phyloP scores from a whole-genome alignment of 2,113 vertebrate species.

The Dasyprocta punctata region DNA sequence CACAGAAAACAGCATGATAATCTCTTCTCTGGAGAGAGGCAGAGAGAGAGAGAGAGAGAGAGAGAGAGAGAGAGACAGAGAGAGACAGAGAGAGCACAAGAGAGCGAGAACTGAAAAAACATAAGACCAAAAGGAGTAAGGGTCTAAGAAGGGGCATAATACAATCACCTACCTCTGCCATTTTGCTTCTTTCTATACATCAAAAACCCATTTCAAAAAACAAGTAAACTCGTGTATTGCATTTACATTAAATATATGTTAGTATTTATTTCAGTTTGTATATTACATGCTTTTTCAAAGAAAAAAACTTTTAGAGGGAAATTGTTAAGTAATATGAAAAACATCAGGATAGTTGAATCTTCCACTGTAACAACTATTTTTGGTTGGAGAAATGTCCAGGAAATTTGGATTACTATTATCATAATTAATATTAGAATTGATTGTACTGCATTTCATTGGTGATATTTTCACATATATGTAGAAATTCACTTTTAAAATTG shows the following conservation, averaged over 20 bases:
- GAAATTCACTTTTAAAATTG: neutral
- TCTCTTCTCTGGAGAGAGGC: neutral
- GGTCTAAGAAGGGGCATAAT: neutral
- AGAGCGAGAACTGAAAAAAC: neutral
- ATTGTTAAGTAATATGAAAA: neutral
- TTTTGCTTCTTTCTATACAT: neutral
- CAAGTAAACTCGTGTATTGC: neutral
- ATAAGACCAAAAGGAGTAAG: neutral
- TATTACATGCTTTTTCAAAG: neutral
- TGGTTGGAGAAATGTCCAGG: neutral
- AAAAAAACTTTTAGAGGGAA: neutral
- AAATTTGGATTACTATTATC: neutral
- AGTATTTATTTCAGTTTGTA: neutral
- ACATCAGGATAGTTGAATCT: neutral
- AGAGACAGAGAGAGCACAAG: neutral
- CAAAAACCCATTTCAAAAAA: neutral
- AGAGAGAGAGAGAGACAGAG: neutral
- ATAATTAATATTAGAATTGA: neutral
- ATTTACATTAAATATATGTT: neutral
- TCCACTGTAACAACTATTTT: neutral
- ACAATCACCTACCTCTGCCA: neutral
- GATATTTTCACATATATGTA: neutral
- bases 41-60: neutral
- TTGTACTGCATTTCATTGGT: neutral
- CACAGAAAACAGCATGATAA: neutral